These are phyloP conservation scores for Drosophila birchii DNA, from an alignment of 2,888 invertebrate genomes.

Conservation along the genomic window DNA sequence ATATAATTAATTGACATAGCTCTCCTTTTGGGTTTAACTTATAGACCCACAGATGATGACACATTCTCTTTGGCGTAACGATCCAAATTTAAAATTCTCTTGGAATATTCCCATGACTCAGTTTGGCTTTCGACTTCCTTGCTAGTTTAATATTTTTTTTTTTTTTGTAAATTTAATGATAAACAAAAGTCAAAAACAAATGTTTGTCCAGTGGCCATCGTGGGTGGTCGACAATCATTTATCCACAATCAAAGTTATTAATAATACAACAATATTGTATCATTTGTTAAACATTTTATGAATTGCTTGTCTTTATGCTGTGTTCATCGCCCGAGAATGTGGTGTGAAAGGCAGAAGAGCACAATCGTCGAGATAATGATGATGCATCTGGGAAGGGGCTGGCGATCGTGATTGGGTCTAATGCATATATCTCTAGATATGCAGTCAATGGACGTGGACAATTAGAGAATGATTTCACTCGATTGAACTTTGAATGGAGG, in stretches of 20 bases:
- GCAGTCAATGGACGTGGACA: constrained; percentile 19
- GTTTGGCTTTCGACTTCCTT: constrained; percentile 32
- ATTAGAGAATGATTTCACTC: constrained; percentile 46
- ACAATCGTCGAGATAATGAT: constrained; percentile 30
- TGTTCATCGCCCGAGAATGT: constrained; percentile 66
- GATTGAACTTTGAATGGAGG: constrained; percentile 31
- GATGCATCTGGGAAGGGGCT: constrained; percentile 32
- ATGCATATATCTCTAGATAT: constrained; percentile 32
- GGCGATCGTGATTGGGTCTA: constrained; percentile 34
- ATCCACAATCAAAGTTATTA: constrained; percentile 57
- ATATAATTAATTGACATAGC: constrained; percentile 5
- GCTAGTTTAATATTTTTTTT: constrained; percentile 32
- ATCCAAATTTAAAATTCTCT: not conserved
- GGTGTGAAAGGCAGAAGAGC: constrained; percentile 67
- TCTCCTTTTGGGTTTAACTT: not conserved
- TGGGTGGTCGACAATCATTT: constrained; percentile 61
- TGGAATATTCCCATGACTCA: constrained; percentile 36
- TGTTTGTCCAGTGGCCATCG: constrained; percentile 54
- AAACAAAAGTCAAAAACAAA: constrained; percentile 49
- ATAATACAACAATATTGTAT: constrained; percentile 68
- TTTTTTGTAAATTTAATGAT: constrained; percentile 42
- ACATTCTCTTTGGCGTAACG: constrained; percentile 1
- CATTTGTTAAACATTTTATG: constrained; percentile 57
- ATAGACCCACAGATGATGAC: not conserved
- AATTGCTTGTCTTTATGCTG: constrained; percentile 37